Conservation (phyloP, 2,888 invertebrate genomes). For the Drosophila meridiana region DNA sequence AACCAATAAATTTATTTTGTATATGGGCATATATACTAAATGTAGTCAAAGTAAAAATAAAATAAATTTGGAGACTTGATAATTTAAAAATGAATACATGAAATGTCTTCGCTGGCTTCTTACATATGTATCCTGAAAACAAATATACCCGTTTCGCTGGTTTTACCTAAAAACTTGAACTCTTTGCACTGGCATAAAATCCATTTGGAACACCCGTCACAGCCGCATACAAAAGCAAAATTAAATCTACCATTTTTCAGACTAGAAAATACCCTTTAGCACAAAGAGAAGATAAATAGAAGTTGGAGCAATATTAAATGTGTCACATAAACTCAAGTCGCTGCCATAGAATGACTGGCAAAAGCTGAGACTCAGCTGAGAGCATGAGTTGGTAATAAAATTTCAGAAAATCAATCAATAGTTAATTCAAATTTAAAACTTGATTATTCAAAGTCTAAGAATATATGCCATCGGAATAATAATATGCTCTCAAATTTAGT, state of each 20-base stretch:
- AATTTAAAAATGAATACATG: too few relatives aligned
- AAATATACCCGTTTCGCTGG: background rate
- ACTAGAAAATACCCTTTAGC: conserved; percentile 8
- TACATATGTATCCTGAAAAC: background rate
- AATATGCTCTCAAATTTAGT: too few relatives aligned
- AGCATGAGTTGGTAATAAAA: background rate
- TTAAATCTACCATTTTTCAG: conserved; percentile 15
- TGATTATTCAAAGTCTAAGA: too few relatives aligned
- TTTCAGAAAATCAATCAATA: background rate
- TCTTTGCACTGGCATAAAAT: background rate
- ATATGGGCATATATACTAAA: too few relatives aligned
- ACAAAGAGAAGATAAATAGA: background rate
- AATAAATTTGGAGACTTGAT: too few relatives aligned
- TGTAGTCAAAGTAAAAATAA: too few relatives aligned
- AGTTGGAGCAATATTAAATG: background rate
- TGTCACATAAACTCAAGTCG: background rate
- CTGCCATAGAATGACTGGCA: background rate
- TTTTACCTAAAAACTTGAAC: background rate
- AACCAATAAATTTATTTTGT: background rate
- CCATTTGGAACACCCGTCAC: background rate
- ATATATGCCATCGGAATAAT: too few relatives aligned
- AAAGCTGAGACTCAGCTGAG: background rate
- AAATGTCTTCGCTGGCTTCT: background rate
- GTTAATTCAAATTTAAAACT: too few relatives aligned
- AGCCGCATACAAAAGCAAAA: conserved; percentile 11